phyloP scores from a whole-genome alignment of 2,113 vertebrate genomes.

The Dissostichus mawsoni region DNA sequence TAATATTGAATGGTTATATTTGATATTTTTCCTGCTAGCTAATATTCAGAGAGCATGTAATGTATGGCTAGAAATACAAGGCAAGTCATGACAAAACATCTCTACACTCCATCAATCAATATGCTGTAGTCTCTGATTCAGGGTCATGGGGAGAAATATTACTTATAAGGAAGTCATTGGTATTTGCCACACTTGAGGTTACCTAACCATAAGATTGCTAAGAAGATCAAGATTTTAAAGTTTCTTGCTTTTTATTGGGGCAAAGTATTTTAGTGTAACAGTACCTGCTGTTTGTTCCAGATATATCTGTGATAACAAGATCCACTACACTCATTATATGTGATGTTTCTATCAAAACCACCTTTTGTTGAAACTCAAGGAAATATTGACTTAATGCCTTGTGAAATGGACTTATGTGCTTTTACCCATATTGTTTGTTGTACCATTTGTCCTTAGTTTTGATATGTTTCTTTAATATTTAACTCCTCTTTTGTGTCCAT shows the following conservation, averaged over 20 bases:
- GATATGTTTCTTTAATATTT: conserved; percentile 4
- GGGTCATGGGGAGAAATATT: background rate
- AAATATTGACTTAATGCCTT: background rate
- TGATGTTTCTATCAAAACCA: background rate
- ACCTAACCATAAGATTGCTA: too few relatives aligned
- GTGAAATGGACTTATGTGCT: background rate
- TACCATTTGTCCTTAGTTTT: background rate
- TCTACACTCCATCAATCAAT: background rate
- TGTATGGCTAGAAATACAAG: background rate
- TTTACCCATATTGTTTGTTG: background rate
- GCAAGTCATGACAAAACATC: background rate
- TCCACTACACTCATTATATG: background rate
- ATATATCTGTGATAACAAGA: background rate
- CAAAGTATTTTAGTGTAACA: background rate
- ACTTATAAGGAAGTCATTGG: too few relatives aligned
- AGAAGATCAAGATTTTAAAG: background rate
- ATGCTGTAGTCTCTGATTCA: background rate
- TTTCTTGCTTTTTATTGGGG: background rate
- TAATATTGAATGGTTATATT: background rate
- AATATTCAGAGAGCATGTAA: background rate
- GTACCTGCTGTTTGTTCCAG: background rate
- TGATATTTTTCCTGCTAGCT: background rate
- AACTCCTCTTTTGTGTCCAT: background rate
- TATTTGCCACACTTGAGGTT: background rate
- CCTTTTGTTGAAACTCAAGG: background rate